phyloP scores from a whole-genome alignment of 2,888 invertebrate genomes.

The Stenolophus ochropezus region DNA sequence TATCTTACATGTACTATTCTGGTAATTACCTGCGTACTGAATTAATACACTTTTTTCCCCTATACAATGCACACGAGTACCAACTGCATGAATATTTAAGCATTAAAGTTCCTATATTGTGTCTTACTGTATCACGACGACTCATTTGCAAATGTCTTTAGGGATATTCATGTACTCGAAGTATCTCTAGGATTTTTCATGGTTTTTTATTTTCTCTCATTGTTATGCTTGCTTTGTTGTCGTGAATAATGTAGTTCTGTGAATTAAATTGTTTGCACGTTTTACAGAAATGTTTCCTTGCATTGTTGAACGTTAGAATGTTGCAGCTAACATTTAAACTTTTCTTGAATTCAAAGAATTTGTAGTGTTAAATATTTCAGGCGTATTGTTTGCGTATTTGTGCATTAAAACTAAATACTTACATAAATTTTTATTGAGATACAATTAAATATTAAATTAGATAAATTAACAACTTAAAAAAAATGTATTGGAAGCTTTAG shows the following conservation, averaged over 20 bases:
- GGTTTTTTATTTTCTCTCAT: constrained; percentile 3
- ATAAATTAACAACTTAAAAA: too few relatives aligned
- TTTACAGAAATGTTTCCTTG: neutral
- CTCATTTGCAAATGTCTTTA: constrained; percentile 37
- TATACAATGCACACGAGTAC: constrained; percentile 36
- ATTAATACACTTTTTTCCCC: constrained; percentile 12
- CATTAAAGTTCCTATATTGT: constrained; percentile 35
- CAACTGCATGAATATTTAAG: constrained; percentile 45
- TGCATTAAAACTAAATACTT: neutral
- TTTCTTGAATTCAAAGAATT: neutral
- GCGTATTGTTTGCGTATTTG: neutral
- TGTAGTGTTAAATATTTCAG: neutral
- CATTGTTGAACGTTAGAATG: neutral
- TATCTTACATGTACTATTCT: neutral
- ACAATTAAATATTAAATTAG: too few relatives aligned
- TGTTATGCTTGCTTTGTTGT: constrained; percentile 8
- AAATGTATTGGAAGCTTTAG: neutral
- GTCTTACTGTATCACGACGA: constrained; percentile 28
- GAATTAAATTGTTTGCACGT: constrained; percentile 2
- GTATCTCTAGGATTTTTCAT: constrained; percentile 24
- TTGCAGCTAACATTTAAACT: neutral
- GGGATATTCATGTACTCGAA: constrained; percentile 11
- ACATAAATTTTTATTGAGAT: too few relatives aligned
- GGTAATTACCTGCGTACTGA: constrained; percentile 33
- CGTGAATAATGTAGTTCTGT: constrained; percentile 1